Conservation (phyloP, 2,888 invertebrate genomes). For the Agonopterix arenella region DNA sequence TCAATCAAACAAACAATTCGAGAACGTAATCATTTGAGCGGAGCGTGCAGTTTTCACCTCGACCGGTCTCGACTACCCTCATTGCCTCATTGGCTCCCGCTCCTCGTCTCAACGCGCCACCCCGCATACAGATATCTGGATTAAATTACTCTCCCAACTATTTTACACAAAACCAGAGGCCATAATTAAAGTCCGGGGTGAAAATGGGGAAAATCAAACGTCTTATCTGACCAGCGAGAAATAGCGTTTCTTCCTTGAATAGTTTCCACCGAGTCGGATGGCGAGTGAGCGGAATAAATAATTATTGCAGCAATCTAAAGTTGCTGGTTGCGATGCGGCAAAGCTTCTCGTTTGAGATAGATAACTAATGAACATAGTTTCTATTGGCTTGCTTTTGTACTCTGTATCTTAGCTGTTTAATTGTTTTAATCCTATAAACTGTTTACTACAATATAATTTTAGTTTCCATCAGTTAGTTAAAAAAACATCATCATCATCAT, state of each 20-base stretch:
- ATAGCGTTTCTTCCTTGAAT: constrained; percentile 73
- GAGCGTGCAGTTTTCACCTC: constrained; percentile 24
- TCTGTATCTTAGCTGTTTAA: constrained; percentile 8
- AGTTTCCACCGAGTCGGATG: constrained; percentile 57
- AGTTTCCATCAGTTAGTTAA: too few relatives aligned
- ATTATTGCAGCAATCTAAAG: constrained; percentile 70
- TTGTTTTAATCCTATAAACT: not conserved
- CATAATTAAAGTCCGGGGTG: constrained; percentile 71
- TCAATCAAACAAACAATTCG: constrained; percentile 26
- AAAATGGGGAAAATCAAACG: constrained; percentile 74
- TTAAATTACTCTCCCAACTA: constrained; percentile 74
- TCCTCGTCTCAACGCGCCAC: constrained; percentile 42
- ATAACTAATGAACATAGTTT: constrained; percentile 64
- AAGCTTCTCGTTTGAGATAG: constrained; percentile 26
- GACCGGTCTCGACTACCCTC: constrained; percentile 19
- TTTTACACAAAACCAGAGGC: constrained; percentile 75
- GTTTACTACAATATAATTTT: too few relatives aligned
- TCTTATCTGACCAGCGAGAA: constrained; percentile 74
- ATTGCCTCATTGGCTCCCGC: constrained; percentile 32
- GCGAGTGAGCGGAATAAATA: constrained; percentile 76
- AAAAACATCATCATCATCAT: too few relatives aligned
- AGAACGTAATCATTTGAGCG: constrained; percentile 32
- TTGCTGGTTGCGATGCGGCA: constrained; percentile 42
- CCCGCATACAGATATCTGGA: constrained; percentile 68
- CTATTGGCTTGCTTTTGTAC: constrained; percentile 41